phyloP scores from a whole-genome alignment of 2,113 vertebrate genomes.

The Pogonocichla stellata region DNA sequence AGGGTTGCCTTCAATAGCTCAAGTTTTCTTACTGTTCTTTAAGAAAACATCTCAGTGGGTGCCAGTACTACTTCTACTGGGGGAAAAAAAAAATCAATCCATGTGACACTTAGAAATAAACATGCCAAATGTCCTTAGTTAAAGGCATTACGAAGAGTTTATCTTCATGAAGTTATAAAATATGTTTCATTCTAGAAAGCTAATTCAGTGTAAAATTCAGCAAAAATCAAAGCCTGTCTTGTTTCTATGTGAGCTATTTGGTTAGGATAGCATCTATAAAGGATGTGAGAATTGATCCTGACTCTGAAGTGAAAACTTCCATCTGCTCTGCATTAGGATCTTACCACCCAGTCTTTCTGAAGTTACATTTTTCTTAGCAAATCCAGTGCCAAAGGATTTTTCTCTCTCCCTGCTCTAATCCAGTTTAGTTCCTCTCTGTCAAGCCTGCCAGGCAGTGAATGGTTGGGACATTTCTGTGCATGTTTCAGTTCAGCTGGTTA shows the following conservation, averaged over 20 bases:
- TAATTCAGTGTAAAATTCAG: not conserved
- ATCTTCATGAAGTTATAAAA: not conserved
- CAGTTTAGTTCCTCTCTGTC: not conserved
- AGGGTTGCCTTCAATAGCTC: not conserved
- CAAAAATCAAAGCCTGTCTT: not conserved
- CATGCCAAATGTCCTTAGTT: not conserved
- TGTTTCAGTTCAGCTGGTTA: not conserved
- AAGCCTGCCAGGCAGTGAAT: not conserved
- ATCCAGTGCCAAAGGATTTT: not conserved
- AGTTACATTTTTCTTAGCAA: not conserved
- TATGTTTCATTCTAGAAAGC: not conserved
- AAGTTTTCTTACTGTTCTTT: not conserved
- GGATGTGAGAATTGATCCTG: not conserved
- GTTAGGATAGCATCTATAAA: not conserved
- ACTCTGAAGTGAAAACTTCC: not conserved
- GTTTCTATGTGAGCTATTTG: not conserved
- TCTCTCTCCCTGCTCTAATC: not conserved
- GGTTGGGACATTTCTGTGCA: not conserved
- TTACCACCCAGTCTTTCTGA: not conserved
- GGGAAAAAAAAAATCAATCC: not conserved
- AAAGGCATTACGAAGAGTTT: not conserved
- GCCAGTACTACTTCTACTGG: not conserved
- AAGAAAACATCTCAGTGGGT: not conserved
- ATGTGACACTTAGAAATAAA: not conserved
- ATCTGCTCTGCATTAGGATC: conserved; percentile 3